Conservation (phyloP, 2,888 invertebrate species). For the Acrobasis suavella region DNA sequence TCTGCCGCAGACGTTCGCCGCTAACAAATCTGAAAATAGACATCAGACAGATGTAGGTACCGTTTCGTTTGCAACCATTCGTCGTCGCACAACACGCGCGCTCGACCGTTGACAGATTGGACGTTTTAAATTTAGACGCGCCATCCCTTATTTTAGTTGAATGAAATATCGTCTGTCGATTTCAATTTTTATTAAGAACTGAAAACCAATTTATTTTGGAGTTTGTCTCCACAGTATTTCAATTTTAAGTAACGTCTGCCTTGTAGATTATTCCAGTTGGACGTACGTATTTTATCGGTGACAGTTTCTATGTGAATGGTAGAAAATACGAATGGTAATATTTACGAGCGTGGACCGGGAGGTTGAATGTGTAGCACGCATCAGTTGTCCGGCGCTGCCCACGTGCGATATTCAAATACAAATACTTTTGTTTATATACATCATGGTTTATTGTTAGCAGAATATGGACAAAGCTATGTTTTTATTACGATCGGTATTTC, state of each 20-base stretch:
- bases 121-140: conserved; percentile 74
- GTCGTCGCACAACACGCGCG: conserved; percentile 77
- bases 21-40: conserved; percentile 79
- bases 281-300: conserved; percentile 36
- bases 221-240: conserved; percentile 24
- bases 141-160: conserved; percentile 72
- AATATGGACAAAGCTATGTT: conserved; percentile 43
- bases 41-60: conserved; percentile 75
- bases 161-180: conserved; percentile 74
- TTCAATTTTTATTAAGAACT: conserved; percentile 39
- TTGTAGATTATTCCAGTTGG: conserved; percentile 19
- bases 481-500: conserved; percentile 18
- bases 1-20: conserved; percentile 67
- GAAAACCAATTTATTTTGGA: conserved; percentile 18
- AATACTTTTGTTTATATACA: conserved; percentile 67
- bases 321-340: conserved; percentile 50
- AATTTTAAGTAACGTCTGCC: conserved; percentile 33
- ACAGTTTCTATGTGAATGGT: conserved; percentile 42
- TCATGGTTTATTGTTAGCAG: conserved; percentile 55
- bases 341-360: conserved; percentile 57
- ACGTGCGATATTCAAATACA: conserved; percentile 71
- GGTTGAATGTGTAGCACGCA: conserved; percentile 62
- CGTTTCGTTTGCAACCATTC: conserved; percentile 78
- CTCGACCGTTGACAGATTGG: conserved; percentile 80
- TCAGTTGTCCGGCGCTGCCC: conserved; percentile 61